A percentile compares a stretch with the other conserved stretches of the same genome.
Conservation (phyloP, 2,797 vertebrate genomes). For the Chrosomus eos region DNA sequence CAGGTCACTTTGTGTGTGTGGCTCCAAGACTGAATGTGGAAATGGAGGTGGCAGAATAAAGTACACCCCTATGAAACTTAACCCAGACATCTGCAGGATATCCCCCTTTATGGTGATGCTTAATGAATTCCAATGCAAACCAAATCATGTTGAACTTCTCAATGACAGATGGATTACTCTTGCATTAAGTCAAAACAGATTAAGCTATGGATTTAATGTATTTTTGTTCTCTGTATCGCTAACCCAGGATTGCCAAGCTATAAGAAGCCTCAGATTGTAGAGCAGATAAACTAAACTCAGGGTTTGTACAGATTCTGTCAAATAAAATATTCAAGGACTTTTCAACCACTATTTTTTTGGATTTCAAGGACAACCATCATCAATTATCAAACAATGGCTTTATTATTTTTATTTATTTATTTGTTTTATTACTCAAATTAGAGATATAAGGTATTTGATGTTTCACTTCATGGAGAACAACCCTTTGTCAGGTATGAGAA, state of each 20-base stretch:
- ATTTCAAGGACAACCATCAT: too few species aligned
- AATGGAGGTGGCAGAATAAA: slow-evolving; percentile 58
- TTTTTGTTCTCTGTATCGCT: slow-evolving; percentile 33
- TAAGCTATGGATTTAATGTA: slow-evolving; percentile 33
- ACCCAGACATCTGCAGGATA: slow-evolving; percentile 63
- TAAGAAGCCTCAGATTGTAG: slow-evolving; percentile 26
- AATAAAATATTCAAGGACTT: too few species aligned
- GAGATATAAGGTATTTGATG: too few species aligned
- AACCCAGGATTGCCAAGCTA: slow-evolving; percentile 26
- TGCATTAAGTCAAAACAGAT: slow-evolving; percentile 58
- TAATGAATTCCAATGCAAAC: slow-evolving; percentile 63
- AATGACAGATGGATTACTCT: slow-evolving; percentile 59
- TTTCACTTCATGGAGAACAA: too few species aligned
- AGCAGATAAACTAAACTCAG: slow-evolving; percentile 31
- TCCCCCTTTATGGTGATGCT: slow-evolving; percentile 54
- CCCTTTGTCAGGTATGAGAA: too few species aligned
- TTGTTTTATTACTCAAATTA: too few species aligned
- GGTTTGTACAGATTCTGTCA: too few species aligned
- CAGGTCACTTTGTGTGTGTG: slow-evolving; percentile 59
- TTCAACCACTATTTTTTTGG: too few species aligned
- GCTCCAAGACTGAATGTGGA: slow-evolving; percentile 48
- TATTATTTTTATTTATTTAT: too few species aligned
- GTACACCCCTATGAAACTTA: slow-evolving; percentile 66
- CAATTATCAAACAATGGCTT: too few species aligned
- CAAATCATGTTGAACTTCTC: slow-evolving; percentile 63